These are phyloP conservation scores for Podarcis cretensis DNA, from an alignment of 2,113 vertebrate species.

Conservation along the genomic window DNA sequence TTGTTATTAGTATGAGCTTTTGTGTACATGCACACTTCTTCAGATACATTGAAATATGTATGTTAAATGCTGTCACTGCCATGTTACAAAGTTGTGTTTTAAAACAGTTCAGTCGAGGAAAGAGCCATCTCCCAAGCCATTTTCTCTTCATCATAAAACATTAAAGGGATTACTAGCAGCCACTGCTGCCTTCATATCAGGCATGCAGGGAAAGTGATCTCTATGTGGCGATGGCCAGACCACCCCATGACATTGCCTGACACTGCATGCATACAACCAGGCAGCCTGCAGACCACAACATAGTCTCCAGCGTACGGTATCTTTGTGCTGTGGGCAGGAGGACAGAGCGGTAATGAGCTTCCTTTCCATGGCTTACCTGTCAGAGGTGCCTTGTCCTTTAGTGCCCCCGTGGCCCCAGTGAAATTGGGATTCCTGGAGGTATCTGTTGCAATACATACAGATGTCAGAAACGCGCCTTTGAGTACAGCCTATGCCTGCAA, in stretches of 20 bases:
- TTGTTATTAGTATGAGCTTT: too few relatives aligned
- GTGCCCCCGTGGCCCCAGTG: not conserved
- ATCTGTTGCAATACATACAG: not conserved
- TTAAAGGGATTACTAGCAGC: not conserved
- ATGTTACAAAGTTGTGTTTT: not conserved
- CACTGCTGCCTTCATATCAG: not conserved
- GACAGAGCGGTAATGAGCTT: not conserved
- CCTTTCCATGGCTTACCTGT: not conserved
- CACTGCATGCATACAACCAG: not conserved
- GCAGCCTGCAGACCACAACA: not conserved
- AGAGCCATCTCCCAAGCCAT: not conserved
- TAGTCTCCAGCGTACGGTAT: not conserved
- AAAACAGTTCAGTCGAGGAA: not conserved
- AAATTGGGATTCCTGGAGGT: not conserved
- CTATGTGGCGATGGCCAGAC: not conserved
- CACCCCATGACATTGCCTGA: not conserved
- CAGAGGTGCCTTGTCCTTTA: too few relatives aligned
- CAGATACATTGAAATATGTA: constrained; percentile 17
- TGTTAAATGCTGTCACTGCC: constrained; percentile 1
- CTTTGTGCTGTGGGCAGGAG: not conserved
- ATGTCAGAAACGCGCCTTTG: too few relatives aligned
- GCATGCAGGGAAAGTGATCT: not conserved
- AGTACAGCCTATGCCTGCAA: not conserved
- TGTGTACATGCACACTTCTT: too few relatives aligned
- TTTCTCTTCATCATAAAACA: not conserved